A percentile compares a stretch with the other conserved stretches of the same genome.
Conservation (phyloP, 2,113 vertebrate species). For the Baryphthengus martii region DNA sequence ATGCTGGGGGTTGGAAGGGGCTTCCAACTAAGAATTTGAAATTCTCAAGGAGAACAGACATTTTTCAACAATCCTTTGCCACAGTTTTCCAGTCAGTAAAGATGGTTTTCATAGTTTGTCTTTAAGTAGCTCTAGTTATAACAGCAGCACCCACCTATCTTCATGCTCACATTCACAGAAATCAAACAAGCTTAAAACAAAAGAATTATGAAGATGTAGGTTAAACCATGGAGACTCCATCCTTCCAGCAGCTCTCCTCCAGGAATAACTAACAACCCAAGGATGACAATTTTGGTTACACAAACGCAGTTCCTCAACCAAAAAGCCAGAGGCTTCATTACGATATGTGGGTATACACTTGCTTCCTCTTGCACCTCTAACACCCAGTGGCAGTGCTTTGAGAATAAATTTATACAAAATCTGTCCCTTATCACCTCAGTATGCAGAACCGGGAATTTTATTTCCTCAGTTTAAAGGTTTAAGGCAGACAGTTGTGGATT, state of each 20-base stretch:
- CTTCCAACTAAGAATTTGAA: not conserved
- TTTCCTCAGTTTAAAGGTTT: not conserved
- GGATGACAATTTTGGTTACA: not conserved
- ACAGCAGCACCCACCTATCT: not conserved
- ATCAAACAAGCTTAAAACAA: not conserved
- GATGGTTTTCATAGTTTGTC: not conserved
- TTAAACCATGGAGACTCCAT: not conserved
- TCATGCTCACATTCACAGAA: not conserved
- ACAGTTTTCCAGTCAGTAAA: not conserved
- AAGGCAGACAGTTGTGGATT: not conserved
- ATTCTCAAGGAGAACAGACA: not conserved
- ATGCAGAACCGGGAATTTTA: not conserved
- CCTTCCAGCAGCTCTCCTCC: not conserved
- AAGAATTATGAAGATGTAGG: not conserved
- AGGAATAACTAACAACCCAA: not conserved
- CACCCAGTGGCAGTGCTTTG: not conserved
- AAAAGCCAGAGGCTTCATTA: not conserved
- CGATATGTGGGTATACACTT: rapidly evolving
- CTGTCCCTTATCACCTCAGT: not conserved
- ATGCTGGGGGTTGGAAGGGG: not conserved
- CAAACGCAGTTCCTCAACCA: not conserved
- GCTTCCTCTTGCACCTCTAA: not conserved
- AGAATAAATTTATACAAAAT: not conserved
- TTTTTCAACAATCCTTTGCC: not conserved
- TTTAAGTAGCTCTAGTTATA: not conserved